Conservation (phyloP, 2,888 invertebrate species). For the Cheilosia vulpina region DNA sequence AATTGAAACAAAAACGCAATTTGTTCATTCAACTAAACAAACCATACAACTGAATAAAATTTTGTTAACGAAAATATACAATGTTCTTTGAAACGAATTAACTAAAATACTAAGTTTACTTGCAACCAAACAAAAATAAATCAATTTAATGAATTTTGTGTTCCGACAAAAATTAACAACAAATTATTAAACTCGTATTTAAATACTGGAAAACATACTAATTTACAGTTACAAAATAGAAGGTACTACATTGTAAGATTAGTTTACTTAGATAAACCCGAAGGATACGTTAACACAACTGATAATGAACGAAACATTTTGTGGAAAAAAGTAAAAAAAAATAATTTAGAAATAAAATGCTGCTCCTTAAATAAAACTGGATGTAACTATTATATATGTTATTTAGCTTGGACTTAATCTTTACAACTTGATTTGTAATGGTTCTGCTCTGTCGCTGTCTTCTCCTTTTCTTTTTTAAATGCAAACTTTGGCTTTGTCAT, state of each 20-base stretch:
- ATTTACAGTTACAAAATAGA: conserved; percentile 63
- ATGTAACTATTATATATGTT: conserved; percentile 6
- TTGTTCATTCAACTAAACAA: conserved; percentile 48
- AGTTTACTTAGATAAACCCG: conserved; percentile 32
- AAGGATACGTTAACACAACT: conserved; percentile 22
- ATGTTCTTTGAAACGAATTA: conserved; percentile 66
- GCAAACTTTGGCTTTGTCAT: too few species aligned
- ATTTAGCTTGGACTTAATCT: not conserved
- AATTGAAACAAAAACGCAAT: conserved; percentile 17
- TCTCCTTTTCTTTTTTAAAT: not conserved
- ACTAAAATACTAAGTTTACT: conserved; percentile 59
- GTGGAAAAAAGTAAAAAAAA: conserved; percentile 24
- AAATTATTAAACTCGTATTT: conserved; percentile 39
- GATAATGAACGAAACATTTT: conserved; percentile 33
- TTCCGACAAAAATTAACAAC: conserved; percentile 27
- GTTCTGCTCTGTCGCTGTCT: not conserved
- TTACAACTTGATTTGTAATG: not conserved
- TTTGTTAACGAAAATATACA: conserved; percentile 63
- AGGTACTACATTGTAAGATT: conserved; percentile 50
- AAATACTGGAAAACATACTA: conserved; percentile 35
- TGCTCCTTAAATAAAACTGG: conserved; percentile 56
- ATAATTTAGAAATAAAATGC: conserved; percentile 57
- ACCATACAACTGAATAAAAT: conserved; percentile 47
- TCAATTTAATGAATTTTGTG: conserved; percentile 44
- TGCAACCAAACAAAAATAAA: conserved; percentile 16